Evolutionary conservation across 2,888 invertebrate genomes (phyloP).

Genomic region (Scelioninae gen. 1): DNA sequence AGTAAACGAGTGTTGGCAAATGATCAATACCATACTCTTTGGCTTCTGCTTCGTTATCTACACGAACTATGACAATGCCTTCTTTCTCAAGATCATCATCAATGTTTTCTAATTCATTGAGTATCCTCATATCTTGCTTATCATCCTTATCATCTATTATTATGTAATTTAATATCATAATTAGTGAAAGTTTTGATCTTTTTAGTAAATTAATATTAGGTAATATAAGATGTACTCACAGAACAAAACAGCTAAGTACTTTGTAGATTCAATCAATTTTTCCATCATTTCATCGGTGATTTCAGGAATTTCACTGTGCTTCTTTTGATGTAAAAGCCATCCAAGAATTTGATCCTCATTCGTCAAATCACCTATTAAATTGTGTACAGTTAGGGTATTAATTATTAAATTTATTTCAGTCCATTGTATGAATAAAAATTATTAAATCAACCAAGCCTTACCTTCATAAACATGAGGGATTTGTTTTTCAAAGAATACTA

Average conservation of each 20-base stretch:
- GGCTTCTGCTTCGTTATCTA: constrained; percentile 95
- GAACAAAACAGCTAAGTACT: constrained; percentile 94
- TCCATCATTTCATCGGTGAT: constrained; percentile 97
- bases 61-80: constrained; percentile 94
- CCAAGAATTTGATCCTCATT: constrained; percentile 95
- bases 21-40: constrained; percentile 96
- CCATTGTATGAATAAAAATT: no score
- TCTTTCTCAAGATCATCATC: constrained; percentile 95
- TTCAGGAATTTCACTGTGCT: constrained; percentile 95
- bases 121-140: constrained; percentile 93
- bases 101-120: constrained; percentile 96
- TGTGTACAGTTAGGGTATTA: no score
- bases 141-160: constrained; percentile 93
- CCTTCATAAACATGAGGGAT: constrained; percentile 88
- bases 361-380: constrained; percentile 91
- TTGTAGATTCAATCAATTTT: constrained; percentile 91
- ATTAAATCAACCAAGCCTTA: no score
- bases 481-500: constrained; percentile 89
- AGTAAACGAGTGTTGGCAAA: constrained; percentile 93
- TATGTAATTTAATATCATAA: not conserved
- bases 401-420: no score
- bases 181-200: no score
- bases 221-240: no score
- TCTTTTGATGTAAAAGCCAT: constrained; percentile 95
- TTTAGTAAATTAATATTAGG: no score